Evolutionary conservation across 2,888 invertebrate species (phyloP).

Genomic region (Helicoverpa assulta): DNA sequence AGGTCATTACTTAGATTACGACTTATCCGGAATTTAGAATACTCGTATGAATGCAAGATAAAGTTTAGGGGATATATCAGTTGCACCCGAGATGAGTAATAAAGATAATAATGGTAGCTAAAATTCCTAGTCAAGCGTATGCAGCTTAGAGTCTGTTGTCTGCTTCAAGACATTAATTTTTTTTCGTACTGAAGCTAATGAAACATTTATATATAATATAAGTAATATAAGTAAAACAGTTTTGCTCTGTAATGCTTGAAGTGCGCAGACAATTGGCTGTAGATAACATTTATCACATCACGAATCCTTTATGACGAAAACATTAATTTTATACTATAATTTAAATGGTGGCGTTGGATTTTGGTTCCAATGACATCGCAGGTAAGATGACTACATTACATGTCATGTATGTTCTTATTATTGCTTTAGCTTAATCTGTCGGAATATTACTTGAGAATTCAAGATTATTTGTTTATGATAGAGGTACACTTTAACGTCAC

Average conservation of each 20-base stretch:
- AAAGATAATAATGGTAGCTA: background rate
- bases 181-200: constrained; percentile 1
- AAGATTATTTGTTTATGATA: constrained; percentile 29
- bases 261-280: constrained; percentile 24
- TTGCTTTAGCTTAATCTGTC: constrained; percentile 5
- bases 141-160: background rate
- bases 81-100: background rate
- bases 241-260: constrained; percentile 11
- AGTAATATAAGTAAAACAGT: background rate
- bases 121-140: constrained; percentile 3
- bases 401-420: constrained; percentile 4
- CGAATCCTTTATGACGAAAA: constrained; percentile 11
- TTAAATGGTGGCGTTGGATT: constrained; percentile 51
- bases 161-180: background rate
- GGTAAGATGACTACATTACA: constrained; percentile 45
- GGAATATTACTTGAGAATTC: constrained; percentile 20
- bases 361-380: constrained; percentile 42
- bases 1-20: constrained; percentile 28
- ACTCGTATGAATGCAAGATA: constrained; percentile 22
- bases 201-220: background rate
- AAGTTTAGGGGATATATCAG: background rate
- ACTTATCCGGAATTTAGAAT: constrained; percentile 21
- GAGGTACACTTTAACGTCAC: constrained; percentile 17
- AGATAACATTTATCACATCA: constrained; percentile 26
- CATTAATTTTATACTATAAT: constrained; percentile 29